Evolutionary conservation across 2,797 vertebrate species (phyloP), one percentile per base, ranked within the genome.

Genomic region (Lacerta bilineata): DNA sequence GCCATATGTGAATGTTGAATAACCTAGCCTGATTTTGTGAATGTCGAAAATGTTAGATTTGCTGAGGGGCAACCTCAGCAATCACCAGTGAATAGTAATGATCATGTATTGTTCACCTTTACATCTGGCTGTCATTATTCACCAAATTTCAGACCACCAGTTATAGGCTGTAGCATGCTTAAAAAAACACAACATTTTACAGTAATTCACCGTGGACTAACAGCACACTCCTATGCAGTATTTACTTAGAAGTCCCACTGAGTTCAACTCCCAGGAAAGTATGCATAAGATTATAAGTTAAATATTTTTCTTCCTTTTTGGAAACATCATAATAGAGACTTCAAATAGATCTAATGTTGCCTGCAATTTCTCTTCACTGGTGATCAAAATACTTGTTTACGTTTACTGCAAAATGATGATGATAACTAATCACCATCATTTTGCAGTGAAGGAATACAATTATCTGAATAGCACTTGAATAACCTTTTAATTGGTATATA

Each of bases 301-400:
- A 64, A 64, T 64, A 15, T 55, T 46, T 71, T 90, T 88, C 7
- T 84, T 64, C 75, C 5, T 9, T 78, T 89, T 69, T 17, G 1
- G 0, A 25, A 75, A 78, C 11, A 25, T 36, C 17, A 6, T 20
- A 59, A 0, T 68, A 71, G 11, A 50, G 50, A 68, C 39, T 41
- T 41, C 39, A 41, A 41, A 41, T 41, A 41, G 39, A 41, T 41
- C 0, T 0, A 27, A 1, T 1, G 0, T 80, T 1, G 7, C 10
- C 76, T 82, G 2, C 33, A 0, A 13, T 66, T 33, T 46, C 20
- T 25, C 72, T 23, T 3, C 59, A 29, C 29, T 55, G 29, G 13
- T 81, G 3, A 86, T 79, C 3, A 84, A 81, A 79, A 36, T 78
- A 71, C 11, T 77, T 36, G 11, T 59, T 91, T 75, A 81, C 75